These are phyloP conservation scores for Heterochromis multidens DNA, from an alignment of 2,113 vertebrate genomes.

Conservation along the genomic window DNA sequence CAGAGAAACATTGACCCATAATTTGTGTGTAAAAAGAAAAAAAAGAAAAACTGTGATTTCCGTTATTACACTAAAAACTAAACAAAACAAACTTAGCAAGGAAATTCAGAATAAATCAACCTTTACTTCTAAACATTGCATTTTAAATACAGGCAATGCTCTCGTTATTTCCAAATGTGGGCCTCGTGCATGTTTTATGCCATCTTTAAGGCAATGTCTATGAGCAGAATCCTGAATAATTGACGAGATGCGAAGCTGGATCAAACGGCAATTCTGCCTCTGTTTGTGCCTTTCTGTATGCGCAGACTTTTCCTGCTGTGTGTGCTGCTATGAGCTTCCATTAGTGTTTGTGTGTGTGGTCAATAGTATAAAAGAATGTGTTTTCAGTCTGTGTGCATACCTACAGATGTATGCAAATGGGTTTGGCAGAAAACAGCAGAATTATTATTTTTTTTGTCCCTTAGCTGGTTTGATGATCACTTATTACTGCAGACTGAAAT, in stretches of 20 bases:
- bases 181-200: conserved; percentile 67
- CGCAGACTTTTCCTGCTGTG: conserved; percentile 24
- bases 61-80: not conserved
- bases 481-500: not conserved
- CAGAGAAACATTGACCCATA: not conserved
- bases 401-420: not conserved
- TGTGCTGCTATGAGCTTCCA: not conserved
- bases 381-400: not conserved
- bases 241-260: conserved; percentile 67
- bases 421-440: not conserved
- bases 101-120: conserved; percentile 53
- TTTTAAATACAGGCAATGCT: conserved; percentile 64
- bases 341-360: not conserved
- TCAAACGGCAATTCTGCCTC: conserved; percentile 68
- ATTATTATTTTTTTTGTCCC: not conserved
- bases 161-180: conserved; percentile 71
- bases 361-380: not conserved
- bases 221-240: conserved; percentile 77
- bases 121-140: conserved; percentile 51
- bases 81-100: not conserved
- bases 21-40: not conserved
- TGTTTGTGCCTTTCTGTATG: conserved; percentile 58
- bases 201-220: conserved; percentile 70
- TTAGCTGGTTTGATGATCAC: not conserved
- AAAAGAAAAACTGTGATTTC: conserved; percentile 9